A percentile compares a stretch with the other conserved stretches of the same genome.
phyloP scores from a whole-genome alignment of 2,888 invertebrate species.

The Tetheella fluctuosa region DNA sequence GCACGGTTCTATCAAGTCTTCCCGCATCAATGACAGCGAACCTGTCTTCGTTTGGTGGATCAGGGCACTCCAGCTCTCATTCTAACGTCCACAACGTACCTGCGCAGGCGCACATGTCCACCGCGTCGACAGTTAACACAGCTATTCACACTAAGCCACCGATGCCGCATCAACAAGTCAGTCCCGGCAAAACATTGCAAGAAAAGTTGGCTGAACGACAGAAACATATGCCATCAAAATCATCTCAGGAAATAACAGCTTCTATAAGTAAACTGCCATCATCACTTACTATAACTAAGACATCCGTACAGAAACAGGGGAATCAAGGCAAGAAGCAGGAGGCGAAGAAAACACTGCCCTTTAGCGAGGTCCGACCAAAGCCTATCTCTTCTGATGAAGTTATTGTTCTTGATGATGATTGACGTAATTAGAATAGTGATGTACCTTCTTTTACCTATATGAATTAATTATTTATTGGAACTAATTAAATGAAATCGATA shows the following conservation, averaged over 20 bases:
- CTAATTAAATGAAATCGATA: slow-evolving; percentile 30
- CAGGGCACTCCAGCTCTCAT: slow-evolving; percentile 33
- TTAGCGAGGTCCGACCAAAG: slow-evolving; percentile 57
- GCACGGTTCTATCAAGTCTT: slow-evolving; percentile 65
- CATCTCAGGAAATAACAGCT: slow-evolving; percentile 58
- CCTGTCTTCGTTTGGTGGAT: slow-evolving; percentile 48
- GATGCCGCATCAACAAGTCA: slow-evolving; percentile 73
- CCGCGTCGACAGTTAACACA: slow-evolving; percentile 54
- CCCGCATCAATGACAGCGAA: slow-evolving; percentile 70
- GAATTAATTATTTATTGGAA: slow-evolving; percentile 11
- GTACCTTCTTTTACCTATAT: slow-evolving; percentile 15
- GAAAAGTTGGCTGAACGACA: slow-evolving; percentile 88
- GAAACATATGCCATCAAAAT: slow-evolving; percentile 69
- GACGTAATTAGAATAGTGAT: slow-evolving; percentile 24
- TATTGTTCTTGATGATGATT: slow-evolving; percentile 78
- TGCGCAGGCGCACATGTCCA: slow-evolving; percentile 65
- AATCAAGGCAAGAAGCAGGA: slow-evolving; percentile 57
- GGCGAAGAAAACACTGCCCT: slow-evolving; percentile 62
- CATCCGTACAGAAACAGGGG: slow-evolving; percentile 49
- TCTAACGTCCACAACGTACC: slow-evolving; percentile 45
- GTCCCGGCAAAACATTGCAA: slow-evolving; percentile 87
- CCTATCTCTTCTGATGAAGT: slow-evolving; percentile 71
- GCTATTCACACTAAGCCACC: slow-evolving; percentile 67
- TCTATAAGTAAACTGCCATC: slow-evolving; percentile 79
- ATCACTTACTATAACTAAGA: slow-evolving; percentile 81